These are phyloP conservation scores for Aphidius colemani DNA, from an alignment of 2,888 invertebrate species.

Conservation along the genomic window DNA sequence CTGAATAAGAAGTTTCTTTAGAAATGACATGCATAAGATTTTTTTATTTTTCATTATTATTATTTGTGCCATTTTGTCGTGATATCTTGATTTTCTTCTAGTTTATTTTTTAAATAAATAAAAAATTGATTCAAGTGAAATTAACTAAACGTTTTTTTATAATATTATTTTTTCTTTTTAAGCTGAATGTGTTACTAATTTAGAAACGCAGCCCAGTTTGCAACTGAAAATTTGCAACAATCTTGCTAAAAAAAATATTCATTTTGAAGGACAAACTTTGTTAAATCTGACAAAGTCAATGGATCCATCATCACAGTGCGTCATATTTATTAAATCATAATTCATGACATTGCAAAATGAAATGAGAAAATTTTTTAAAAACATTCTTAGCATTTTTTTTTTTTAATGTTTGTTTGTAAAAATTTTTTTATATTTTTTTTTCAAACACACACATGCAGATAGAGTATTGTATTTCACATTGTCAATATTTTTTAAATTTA, in stretches of 20 bases:
- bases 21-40: neutral
- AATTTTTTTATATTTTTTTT: no score
- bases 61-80: neutral
- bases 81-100: neutral
- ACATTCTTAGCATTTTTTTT: no score
- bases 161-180: constrained; percentile 41
- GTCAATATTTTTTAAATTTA: no score
- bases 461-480: no score
- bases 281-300: constrained; percentile 12
- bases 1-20: constrained; percentile 14
- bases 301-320: neutral
- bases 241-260: constrained; percentile 8
- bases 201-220: constrained; percentile 35
- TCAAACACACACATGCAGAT: no score
- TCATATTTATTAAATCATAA: neutral
- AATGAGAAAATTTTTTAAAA: neutral
- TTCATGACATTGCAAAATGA: neutral
- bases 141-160: no score
- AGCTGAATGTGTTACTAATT: constrained; percentile 39
- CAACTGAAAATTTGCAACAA: no score
- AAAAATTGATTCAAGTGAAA: constrained; percentile 34
- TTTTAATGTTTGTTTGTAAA: no score
- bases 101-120: neutral
- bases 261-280: neutral
- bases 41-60: no score